phyloP scores from a whole-genome alignment of 2,113 vertebrate genomes.

The Mugil cephalus region DNA sequence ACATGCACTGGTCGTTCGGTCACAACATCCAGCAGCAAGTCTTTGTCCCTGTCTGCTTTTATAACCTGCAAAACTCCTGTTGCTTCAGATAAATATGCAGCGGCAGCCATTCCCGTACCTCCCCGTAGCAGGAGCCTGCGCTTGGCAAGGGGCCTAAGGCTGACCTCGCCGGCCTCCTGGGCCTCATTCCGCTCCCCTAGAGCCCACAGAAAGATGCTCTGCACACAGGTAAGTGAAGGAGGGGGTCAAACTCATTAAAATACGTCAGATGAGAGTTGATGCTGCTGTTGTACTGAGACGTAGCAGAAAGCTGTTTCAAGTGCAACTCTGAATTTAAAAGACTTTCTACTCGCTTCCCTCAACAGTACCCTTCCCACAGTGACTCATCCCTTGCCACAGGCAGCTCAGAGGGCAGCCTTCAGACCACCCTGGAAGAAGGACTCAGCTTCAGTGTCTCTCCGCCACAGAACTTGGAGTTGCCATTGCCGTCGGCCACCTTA shows the following conservation, averaged over 20 bases:
- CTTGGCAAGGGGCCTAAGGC: conserved; percentile 84
- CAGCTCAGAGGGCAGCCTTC: conserved; percentile 93
- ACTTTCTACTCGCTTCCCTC: conserved; percentile 11
- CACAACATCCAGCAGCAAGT: background rate
- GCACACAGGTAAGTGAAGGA: conserved; percentile 86
- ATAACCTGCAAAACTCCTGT: background rate
- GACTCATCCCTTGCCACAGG: conserved; percentile 92
- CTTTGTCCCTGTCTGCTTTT: background rate
- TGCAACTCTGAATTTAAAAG: background rate
- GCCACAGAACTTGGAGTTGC: conserved; percentile 85
- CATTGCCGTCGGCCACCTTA: conserved; percentile 69
- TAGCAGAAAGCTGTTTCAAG: background rate
- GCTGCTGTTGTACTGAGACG: background rate
- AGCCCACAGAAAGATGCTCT: conserved; percentile 89
- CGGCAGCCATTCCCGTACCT: conserved; percentile 79
- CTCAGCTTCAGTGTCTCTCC: conserved; percentile 94
- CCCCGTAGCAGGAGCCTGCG: conserved; percentile 82
- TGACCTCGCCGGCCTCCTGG: conserved; percentile 94
- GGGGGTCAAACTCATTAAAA: background rate
- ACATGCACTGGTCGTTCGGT: background rate
- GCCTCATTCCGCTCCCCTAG: conserved; percentile 90
- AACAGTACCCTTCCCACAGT: conserved; percentile 88
- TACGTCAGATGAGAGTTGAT: background rate
- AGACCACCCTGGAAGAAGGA: conserved; percentile 94
- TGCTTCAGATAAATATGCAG: conserved; percentile 50